A percentile compares a stretch with the other conserved stretches of the same genome.
Conservation (phyloP, 2,113 vertebrate genomes). For the Spea multiplicata region DNA sequence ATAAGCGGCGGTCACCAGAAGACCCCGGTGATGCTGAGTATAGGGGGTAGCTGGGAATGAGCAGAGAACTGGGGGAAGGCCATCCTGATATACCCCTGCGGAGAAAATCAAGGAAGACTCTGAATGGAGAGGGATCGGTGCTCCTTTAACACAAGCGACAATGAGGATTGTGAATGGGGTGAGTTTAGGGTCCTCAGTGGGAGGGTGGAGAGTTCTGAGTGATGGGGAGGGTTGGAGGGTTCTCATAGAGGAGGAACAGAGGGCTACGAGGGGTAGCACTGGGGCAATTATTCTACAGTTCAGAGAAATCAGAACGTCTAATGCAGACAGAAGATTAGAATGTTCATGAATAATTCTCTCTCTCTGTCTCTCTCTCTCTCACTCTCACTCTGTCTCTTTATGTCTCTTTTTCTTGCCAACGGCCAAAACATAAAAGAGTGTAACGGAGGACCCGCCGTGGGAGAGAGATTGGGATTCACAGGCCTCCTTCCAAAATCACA, state of each 20-base stretch:
- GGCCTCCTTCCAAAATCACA: background rate
- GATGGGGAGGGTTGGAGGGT: background rate
- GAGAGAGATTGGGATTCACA: background rate
- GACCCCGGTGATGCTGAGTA: slow-evolving; percentile 17
- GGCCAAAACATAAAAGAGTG: background rate
- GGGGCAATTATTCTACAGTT: too few relatives aligned
- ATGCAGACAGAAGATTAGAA: background rate
- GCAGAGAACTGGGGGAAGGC: background rate
- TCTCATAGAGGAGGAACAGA: background rate
- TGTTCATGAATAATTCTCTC: background rate
- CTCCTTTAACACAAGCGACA: background rate
- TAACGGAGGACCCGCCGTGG: background rate
- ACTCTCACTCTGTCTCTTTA: background rate
- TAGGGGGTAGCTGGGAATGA: slow-evolving; percentile 24
- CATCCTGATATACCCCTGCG: background rate
- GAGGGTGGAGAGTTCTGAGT: slow-evolving; percentile 14
- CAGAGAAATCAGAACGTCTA: background rate
- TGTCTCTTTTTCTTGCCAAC: too few relatives aligned
- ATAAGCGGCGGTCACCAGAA: background rate
- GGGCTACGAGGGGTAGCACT: background rate
- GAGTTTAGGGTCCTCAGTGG: background rate
- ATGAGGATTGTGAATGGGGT: background rate
- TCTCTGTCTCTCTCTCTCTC: background rate
- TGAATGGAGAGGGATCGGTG: background rate
- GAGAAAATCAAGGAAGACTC: background rate